phyloP scores from a whole-genome alignment of 1,140 invertebrate genomes.

The Hypothenemus hampei region DNA sequence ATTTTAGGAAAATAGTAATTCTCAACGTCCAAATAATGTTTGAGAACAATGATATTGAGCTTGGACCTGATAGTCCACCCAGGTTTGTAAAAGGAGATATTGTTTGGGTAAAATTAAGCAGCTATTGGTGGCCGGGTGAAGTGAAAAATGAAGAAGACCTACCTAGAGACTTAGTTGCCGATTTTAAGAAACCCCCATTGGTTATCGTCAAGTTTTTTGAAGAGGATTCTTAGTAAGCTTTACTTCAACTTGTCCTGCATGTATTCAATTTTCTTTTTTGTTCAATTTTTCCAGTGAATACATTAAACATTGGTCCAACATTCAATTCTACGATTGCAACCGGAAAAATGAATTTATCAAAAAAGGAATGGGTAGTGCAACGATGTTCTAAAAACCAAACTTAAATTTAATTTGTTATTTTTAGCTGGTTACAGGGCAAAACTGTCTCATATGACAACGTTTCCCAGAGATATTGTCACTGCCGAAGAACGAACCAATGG shows the following conservation, averaged over 20 bases:
- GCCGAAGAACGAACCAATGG: constrained; percentile 65
- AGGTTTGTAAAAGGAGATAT: constrained; percentile 66
- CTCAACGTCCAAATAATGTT: too few relatives aligned
- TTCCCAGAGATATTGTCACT: constrained; percentile 63
- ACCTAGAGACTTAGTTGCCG: constrained; percentile 53
- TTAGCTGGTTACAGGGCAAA: constrained; percentile 56
- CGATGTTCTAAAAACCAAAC: too few relatives aligned
- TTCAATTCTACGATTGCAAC: constrained; percentile 70
- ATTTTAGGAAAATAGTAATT: constrained; percentile 1
- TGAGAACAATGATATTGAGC: constrained; percentile 46
- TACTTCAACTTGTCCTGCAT: too few relatives aligned
- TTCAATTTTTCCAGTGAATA: constrained; percentile 70
- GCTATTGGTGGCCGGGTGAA: constrained; percentile 75
- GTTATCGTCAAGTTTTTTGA: constrained; percentile 78
- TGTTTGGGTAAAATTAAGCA: constrained; percentile 76
- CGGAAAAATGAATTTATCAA: constrained; percentile 74
- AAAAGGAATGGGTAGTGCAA: constrained; percentile 68
- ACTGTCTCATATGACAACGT: constrained; percentile 65
- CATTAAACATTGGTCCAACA: constrained; percentile 64
- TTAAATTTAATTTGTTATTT: constrained; percentile 17
- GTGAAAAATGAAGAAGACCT: constrained; percentile 60
- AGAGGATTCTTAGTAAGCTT: constrained; percentile 72
- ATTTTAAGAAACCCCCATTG: constrained; percentile 64
- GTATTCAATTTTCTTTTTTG: too few relatives aligned
- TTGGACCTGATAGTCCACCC: constrained; percentile 49